phyloP scores from a whole-genome alignment of 2,888 invertebrate species.

The Lepidochrysops patricia region DNA sequence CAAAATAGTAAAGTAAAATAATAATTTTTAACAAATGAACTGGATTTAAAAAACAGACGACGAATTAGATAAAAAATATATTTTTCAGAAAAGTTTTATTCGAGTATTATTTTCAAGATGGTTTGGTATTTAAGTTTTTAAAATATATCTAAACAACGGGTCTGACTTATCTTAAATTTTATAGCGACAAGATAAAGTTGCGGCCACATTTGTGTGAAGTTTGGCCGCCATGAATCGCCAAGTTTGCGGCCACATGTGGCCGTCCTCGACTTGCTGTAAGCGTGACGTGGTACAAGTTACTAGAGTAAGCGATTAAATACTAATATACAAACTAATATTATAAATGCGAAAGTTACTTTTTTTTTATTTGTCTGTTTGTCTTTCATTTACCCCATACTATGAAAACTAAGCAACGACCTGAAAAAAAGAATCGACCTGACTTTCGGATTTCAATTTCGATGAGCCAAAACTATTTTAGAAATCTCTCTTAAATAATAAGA shows the following conservation, averaged over 20 bases:
- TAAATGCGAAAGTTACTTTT: no score
- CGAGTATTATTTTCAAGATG: not conserved
- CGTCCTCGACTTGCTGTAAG: slow-evolving; percentile 16
- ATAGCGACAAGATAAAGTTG: not conserved
- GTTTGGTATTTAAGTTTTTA: no score
- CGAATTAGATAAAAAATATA: not conserved
- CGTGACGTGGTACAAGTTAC: not conserved
- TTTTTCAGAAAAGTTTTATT: not conserved
- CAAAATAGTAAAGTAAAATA: no score
- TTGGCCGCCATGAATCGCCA: slow-evolving; percentile 6
- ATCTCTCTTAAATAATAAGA: no score
- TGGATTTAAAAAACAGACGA: not conserved
- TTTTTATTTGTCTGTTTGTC: no score
- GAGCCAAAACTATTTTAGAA: no score
- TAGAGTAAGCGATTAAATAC: not conserved
- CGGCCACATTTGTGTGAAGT: slow-evolving; percentile 2
- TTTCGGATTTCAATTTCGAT: no score
- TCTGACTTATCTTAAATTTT: not conserved
- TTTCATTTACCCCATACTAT: no score
- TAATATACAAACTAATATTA: no score
- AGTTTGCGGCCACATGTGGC: slow-evolving; percentile 21
- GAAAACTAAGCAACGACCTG: no score
- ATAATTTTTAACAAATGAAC: no score
- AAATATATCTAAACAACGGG: not conserved
- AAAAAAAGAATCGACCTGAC: no score